These are phyloP conservation scores for Gila orcuttii DNA, from an alignment of 2,113 vertebrate genomes.

Conservation along the genomic window DNA sequence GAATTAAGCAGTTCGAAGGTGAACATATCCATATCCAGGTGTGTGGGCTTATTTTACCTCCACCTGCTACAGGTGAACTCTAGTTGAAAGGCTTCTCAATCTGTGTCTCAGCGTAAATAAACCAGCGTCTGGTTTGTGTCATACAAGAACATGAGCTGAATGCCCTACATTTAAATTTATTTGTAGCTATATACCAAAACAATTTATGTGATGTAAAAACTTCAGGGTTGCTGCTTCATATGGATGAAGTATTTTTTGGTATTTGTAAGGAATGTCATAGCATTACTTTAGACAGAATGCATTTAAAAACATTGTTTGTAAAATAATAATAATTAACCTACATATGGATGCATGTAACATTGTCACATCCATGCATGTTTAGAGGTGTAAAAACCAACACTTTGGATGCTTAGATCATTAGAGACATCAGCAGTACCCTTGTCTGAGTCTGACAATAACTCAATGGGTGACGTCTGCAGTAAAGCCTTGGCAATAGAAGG, in stretches of 20 bases:
- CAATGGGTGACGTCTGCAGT: conserved; percentile 50
- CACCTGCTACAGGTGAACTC: conserved; percentile 50
- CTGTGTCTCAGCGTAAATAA: conserved; percentile 11
- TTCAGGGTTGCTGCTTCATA: background rate
- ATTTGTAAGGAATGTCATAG: background rate
- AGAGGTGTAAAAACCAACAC: background rate
- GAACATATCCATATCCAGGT: conserved; percentile 26
- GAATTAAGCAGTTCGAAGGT: background rate
- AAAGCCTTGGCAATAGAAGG: conserved; percentile 37
- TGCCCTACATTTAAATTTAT: background rate
- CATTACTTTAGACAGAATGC: background rate
- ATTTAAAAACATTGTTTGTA: background rate
- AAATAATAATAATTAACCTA: background rate
- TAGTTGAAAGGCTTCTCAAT: conserved; percentile 11
- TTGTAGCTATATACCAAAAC: background rate
- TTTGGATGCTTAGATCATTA: conserved; percentile 2
- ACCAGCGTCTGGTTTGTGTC: background rate
- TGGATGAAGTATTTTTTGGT: background rate
- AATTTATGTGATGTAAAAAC: background rate
- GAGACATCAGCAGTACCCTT: background rate
- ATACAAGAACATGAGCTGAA: background rate
- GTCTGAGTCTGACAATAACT: conserved; percentile 43
- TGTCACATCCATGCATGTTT: background rate
- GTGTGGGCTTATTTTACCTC: conserved; percentile 32
- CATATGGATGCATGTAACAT: background rate